Evolutionary conservation across 2,888 invertebrate genomes (phyloP), one percentile per base, ranked within the genome.

Genomic region (Drosophila melanocephala): DNA sequence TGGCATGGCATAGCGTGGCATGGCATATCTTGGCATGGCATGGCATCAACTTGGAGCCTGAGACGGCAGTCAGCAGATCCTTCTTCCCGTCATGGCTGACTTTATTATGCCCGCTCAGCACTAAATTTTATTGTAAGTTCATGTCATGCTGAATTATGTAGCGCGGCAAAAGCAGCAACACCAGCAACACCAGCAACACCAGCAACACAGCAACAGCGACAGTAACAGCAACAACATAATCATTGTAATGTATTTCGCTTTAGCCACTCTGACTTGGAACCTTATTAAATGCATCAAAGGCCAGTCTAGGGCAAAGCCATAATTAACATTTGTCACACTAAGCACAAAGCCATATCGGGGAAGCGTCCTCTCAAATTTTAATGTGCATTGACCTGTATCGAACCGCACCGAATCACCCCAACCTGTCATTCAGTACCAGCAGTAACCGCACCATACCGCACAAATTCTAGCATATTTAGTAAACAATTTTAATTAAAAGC

Each of bases 51-150:
- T 67, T 55, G 58, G 44, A 78, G 68, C 32, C 64, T 60, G 71
- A 62, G 69, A 50, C 65, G 53, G 61, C 44, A 59, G 74, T 50
- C 59, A 30, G 52, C 30, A 70, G 70, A 61, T 66, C 75, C 74
- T 60, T 60, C 82, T 69, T 74, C 72, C 70, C 75, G 74, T 75
- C 71, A 71, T 75, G 71, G 75, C 74, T 78, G 81, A 84, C 86
- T 91, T 92, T 93, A 92, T 92, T 92, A 90, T 91, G 91, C 90
- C 84, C 89, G 92, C 89, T 91, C 91, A 92, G 92, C 90, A 92
- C 90, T 93, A 92, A 92, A 93, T 92, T 93, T 93, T 93, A 93
- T 93, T 92, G 92, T 93, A 92, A 91, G 92, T 93, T 90, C 89
- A 90, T 93, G 93, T 93, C 91, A 87, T 87, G 81, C 82, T 93